A percentile compares a stretch with the other conserved stretches of the same genome.
phyloP scores from a whole-genome alignment of 2,888 invertebrate genomes.

The Imbricaverruca yamaguchii region DNA sequence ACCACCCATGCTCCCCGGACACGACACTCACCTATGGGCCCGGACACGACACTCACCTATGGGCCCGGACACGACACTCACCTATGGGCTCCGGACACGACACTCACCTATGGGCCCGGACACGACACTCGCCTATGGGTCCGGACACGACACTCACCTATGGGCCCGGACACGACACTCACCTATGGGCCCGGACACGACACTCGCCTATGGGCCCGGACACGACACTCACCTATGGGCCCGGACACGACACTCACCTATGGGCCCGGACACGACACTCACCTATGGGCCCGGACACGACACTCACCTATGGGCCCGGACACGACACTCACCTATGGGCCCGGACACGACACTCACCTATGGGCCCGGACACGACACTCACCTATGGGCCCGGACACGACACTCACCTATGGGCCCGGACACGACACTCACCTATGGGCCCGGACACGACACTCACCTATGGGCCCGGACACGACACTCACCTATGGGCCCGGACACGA shows the following conservation, averaged over 20 bases:
- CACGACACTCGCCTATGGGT: conserved; percentile 58
- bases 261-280: conserved; percentile 44
- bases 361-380: conserved; percentile 44
- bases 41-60: conserved; percentile 55
- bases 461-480: conserved; percentile 44
- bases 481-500: conserved; percentile 56
- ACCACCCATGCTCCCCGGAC: not conserved
- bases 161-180: conserved; percentile 44
- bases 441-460: conserved; percentile 53
- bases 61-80: conserved; percentile 46
- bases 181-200: conserved; percentile 56
- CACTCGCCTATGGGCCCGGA: conserved; percentile 58
- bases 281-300: conserved; percentile 56
- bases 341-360: conserved; percentile 53
- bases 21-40: conserved; percentile 58
- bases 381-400: conserved; percentile 56
- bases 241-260: conserved; percentile 53
- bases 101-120: conserved; percentile 58
- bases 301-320: conserved; percentile 58
- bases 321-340: conserved; percentile 58
- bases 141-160: conserved; percentile 53
- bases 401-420: conserved; percentile 58
- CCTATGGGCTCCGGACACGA: conserved; percentile 53
- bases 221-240: conserved; percentile 58
- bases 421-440: conserved; percentile 58